phyloP scores from a whole-genome alignment of 2,888 invertebrate species.

The Nycteola revayana region DNA sequence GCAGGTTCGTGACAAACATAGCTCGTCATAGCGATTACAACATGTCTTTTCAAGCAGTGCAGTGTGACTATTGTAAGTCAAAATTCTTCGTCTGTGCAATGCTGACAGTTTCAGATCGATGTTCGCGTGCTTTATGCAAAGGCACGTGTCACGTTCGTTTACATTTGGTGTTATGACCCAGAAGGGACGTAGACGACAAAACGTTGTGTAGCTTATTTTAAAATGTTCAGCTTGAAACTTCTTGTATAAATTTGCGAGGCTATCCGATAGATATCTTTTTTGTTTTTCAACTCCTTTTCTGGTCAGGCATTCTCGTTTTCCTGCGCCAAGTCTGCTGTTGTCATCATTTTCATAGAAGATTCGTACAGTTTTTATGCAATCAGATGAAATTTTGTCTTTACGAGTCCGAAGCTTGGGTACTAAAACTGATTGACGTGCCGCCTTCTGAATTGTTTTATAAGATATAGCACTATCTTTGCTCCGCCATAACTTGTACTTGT shows the following conservation, averaged over 20 bases:
- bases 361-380: too few relatives aligned
- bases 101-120: conserved; percentile 24
- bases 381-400: too few relatives aligned
- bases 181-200: conserved; percentile 31
- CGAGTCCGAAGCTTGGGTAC: too few relatives aligned
- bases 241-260: conserved; percentile 31
- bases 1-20: conserved; percentile 25
- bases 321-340: conserved; percentile 30
- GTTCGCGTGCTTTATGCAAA: conserved; percentile 25
- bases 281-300: conserved; percentile 32
- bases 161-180: conserved; percentile 33
- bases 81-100: conserved; percentile 17
- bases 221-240: conserved; percentile 21
- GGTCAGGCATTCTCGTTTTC: conserved; percentile 34
- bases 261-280: conserved; percentile 30
- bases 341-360: conserved; percentile 33
- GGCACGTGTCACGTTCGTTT: conserved; percentile 30
- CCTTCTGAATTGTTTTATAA: too few relatives aligned
- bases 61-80: conserved; percentile 20
- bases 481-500: too few relatives aligned
- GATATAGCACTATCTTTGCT: too few relatives aligned
- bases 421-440: too few relatives aligned
- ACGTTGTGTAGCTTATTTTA: conserved; percentile 18
- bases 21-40: conserved; percentile 23
- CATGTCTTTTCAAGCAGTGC: conserved; percentile 21